A percentile compares a stretch with the other conserved stretches of the same genome.
Conservation (phyloP, 2,113 vertebrate genomes). For the Solea senegalensis region DNA sequence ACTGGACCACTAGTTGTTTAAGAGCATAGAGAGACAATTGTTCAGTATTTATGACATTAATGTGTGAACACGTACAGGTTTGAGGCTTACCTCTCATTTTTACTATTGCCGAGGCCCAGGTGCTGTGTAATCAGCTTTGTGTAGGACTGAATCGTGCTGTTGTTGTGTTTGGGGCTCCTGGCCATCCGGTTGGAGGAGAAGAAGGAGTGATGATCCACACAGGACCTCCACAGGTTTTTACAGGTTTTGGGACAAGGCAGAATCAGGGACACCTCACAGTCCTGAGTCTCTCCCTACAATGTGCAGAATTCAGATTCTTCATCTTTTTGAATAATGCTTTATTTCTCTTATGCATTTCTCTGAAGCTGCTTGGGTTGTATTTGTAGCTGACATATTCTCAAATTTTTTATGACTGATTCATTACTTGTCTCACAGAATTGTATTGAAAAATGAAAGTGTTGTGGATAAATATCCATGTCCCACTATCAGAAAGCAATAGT, state of each 20-base stretch:
- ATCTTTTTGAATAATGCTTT: not conserved
- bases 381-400: conserved; percentile 1
- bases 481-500: not conserved
- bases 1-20: conserved; percentile 69
- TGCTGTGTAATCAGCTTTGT: conserved; percentile 89
- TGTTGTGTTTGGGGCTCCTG: conserved; percentile 59
- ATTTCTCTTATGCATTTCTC: not conserved
- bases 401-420: conserved; percentile 18
- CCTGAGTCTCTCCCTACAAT: conserved; percentile 90
- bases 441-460: not conserved
- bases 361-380: conserved; percentile 7
- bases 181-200: conserved; percentile 86
- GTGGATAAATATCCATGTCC: not conserved
- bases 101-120: conserved; percentile 86
- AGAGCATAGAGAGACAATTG: not conserved
- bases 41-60: not conserved
- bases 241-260: conserved; percentile 92
- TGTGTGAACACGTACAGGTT: not conserved
- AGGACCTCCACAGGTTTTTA: conserved; percentile 97
- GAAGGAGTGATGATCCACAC: conserved; percentile 96
- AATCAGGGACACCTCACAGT: conserved; percentile 90
- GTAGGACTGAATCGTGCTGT: conserved; percentile 83
- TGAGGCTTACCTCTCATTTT: conserved; percentile 85
- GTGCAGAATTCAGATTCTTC: too few species aligned
- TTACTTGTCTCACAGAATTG: conserved; percentile 3